Evolutionary conservation across 2,888 invertebrate species (phyloP), one percentile per base, ranked within the genome.

Genomic region (Lycaena phlaeas): DNA sequence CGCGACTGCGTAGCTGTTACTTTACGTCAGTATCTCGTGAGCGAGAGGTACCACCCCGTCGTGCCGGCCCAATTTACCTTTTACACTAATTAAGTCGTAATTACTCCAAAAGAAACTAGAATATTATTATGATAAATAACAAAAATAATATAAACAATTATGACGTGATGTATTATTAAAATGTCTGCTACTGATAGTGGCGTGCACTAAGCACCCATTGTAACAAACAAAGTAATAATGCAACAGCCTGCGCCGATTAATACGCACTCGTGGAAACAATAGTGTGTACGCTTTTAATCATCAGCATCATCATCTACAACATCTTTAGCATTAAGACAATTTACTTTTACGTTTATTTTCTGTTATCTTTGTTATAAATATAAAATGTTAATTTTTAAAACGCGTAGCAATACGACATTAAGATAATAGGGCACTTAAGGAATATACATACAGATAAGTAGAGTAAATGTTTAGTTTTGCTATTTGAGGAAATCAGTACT

Each of bases 131-230:
- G n/a, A n/a, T n/a, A n/a, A n/a, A n/a, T n/a, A n/a, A n/a, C n/a
- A n/a, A n/a, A n/a, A n/a, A n/a, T n/a, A n/a, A n/a, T n/a, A n/a
- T n/a, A n/a, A 54, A 36, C 44, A 48, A 57, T 50, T 52, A 51
- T 57, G 52, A 64, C 65, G 66, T 68, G 68, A 59, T 57, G 53
- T 52, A 57, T 53, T 45, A 50, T 55, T 59, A 66, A 56, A 58
- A 59, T 53, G 48, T 50, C 46, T 43, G 42, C 38, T 38, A 41
- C 43, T 49, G 50, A 52, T 54, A 52, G 53, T 57, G 54, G 53
- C 58, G 46, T 47, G 42, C 49, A 50, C 50, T 50, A 50, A 51
- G 52, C 52, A 48, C 45, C 51, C 48, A 55, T 58, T 52, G 55
- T 53, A 50, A 46, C 43, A 51, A 57, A 56, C 52, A 57, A 57